Percentiles rank a stretch among this genome's conserved stretches.
These are phyloP conservation scores for Puffinus mauretanicus DNA, from an alignment of 2,113 vertebrate species.

Conservation along the genomic window DNA sequence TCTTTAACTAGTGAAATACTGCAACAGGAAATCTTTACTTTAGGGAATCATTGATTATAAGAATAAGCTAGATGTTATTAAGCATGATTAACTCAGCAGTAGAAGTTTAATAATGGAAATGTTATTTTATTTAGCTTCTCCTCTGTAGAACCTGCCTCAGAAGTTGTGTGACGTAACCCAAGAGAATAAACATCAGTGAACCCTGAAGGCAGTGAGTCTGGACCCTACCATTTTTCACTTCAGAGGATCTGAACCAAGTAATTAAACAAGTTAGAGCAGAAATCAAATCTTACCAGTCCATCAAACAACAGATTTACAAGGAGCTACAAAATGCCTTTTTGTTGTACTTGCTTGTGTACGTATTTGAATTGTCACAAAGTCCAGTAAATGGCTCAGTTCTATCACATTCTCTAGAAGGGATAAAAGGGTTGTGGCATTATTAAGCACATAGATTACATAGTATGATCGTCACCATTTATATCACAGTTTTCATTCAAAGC, in stretches of 20 bases:
- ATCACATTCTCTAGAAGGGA: background rate
- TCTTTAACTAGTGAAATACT: background rate
- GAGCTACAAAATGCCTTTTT: background rate
- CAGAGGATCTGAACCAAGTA: background rate
- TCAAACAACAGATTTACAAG: background rate
- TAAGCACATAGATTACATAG: background rate
- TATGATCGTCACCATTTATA: background rate
- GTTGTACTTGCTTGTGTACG: accelerated
- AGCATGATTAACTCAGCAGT: background rate
- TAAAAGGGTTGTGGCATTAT: background rate
- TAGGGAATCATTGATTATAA: background rate
- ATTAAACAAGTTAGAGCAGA: background rate
- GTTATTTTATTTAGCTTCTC: background rate
- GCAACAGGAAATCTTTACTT: background rate
- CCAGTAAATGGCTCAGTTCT: background rate
- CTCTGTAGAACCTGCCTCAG: background rate
- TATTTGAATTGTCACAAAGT: background rate
- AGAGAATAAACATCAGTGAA: background rate
- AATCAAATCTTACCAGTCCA: background rate
- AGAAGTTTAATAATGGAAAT: background rate
- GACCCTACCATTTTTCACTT: background rate
- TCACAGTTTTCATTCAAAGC: background rate
- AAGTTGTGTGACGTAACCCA: background rate
- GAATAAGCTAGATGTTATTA: background rate
- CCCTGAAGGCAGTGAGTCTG: background rate